Percentiles rank a stretch among this genome's conserved stretches.
Conservation (phyloP, 2,888 invertebrate genomes). For the Epiblema foenella region DNA sequence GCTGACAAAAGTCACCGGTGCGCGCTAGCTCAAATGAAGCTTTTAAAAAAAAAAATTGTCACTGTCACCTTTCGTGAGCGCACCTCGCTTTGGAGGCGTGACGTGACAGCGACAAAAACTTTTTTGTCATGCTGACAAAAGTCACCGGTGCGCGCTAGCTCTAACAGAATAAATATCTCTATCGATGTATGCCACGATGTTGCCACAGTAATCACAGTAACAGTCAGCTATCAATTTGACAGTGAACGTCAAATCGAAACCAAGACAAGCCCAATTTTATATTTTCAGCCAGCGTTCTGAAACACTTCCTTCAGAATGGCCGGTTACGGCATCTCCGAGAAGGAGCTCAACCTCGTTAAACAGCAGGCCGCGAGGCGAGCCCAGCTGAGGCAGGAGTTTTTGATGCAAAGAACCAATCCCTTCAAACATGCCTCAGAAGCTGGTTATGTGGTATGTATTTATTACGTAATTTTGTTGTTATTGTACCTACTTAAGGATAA, state of each 20-base stretch:
- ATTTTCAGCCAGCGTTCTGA: constrained; percentile 38
- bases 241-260: constrained; percentile 25
- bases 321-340: constrained; percentile 72
- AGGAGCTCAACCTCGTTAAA: constrained; percentile 69
- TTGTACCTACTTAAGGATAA: constrained; percentile 6
- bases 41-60: too few species aligned
- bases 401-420: constrained; percentile 87
- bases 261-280: background rate
- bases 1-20: too few species aligned
- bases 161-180: too few species aligned
- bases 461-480: constrained; percentile 50
- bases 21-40: too few species aligned
- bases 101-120: too few species aligned
- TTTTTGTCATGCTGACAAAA: too few species aligned
- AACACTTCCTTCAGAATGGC: constrained; percentile 62
- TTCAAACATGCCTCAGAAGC: constrained; percentile 84
- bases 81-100: too few species aligned
- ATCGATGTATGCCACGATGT: background rate
- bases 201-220: background rate
- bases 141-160: too few species aligned
- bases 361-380: constrained; percentile 81
- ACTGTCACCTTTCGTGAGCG: too few species aligned
- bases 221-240: constrained; percentile 8
- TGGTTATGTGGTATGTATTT: constrained; percentile 85
- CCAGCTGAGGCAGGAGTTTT: constrained; percentile 84